Percentiles rank a stretch among this genome's conserved stretches.
Conservation (phyloP, 2,113 vertebrate species). For the Microtus montanus region DNA sequence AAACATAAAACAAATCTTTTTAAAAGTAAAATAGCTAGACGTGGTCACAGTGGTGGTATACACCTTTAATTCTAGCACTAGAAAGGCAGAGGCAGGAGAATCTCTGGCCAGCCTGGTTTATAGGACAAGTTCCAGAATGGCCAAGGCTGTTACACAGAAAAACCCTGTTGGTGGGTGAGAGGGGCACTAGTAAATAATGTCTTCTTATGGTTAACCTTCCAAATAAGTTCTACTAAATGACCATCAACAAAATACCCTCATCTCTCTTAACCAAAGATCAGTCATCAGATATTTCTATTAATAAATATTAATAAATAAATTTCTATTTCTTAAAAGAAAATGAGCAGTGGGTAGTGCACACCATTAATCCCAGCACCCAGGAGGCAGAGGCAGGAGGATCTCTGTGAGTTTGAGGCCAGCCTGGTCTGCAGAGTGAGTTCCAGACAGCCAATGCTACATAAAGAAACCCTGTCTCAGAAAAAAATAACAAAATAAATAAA, state of each 20-base stretch:
- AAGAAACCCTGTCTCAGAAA: not conserved
- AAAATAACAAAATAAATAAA: too few relatives aligned
- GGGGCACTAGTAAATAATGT: not conserved
- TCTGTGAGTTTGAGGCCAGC: too few relatives aligned
- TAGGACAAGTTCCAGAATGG: not conserved
- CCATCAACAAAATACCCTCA: not conserved
- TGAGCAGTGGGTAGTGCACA: not conserved
- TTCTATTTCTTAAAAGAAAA: not conserved
- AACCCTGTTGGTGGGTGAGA: too few relatives aligned
- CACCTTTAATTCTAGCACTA: not conserved
- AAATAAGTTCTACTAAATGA: constrained; percentile 20
- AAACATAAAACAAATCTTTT: not conserved
- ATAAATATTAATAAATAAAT: too few relatives aligned
- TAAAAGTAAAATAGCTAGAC: not conserved
- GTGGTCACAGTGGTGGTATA: not conserved
- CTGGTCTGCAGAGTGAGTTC: not conserved
- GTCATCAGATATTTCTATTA: not conserved
- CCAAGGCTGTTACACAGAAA: not conserved
- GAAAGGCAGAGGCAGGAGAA: not conserved
- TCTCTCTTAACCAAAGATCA: not conserved
- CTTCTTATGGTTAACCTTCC: not conserved
- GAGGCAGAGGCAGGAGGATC: too few relatives aligned
- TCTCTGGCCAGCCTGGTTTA: not conserved
- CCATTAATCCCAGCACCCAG: not conserved
- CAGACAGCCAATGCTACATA: not conserved